Percentiles rank a stretch among this genome's conserved stretches.
These are phyloP conservation scores for Liasis olivaceus DNA, from an alignment of 2,797 vertebrate species.

Conservation along the genomic window DNA sequence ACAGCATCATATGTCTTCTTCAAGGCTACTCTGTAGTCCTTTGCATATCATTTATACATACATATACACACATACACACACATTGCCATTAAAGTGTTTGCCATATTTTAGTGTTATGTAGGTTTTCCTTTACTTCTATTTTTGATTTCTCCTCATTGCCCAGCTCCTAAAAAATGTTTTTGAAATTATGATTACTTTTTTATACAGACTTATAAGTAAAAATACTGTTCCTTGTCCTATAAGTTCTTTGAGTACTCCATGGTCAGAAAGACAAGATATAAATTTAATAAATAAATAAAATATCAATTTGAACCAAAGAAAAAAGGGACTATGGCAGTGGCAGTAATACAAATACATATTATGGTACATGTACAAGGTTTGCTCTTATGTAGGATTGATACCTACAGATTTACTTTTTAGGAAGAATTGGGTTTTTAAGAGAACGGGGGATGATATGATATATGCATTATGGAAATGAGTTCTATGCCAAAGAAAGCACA, in stretches of 20 bases:
- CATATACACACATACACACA: neutral
- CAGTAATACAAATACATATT: no score
- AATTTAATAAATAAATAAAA: no score
- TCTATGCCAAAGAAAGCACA: no score
- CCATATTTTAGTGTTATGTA: neutral
- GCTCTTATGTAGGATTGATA: no score
- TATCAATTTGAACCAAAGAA: neutral
- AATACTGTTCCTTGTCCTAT: neutral
- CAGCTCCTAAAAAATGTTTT: neutral
- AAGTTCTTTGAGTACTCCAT: no score
- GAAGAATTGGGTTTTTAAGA: no score
- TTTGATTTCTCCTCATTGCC: neutral
- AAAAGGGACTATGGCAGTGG: neutral
- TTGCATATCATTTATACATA: neutral
- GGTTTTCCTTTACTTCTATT: constrained; percentile 1
- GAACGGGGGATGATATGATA: no score
- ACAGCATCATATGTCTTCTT: neutral
- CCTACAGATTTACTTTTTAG: no score
- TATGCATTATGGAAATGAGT: no score
- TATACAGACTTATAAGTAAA: neutral
- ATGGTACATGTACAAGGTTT: no score
- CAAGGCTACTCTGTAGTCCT: neutral
- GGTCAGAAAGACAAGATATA: no score
- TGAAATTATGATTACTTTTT: neutral
- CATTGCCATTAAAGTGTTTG: neutral